A percentile compares a stretch with the other conserved stretches of the same genome.
These are phyloP conservation scores for Dicyrtomina minuta DNA, from an alignment of 2,888 invertebrate species.

Conservation along the genomic window DNA sequence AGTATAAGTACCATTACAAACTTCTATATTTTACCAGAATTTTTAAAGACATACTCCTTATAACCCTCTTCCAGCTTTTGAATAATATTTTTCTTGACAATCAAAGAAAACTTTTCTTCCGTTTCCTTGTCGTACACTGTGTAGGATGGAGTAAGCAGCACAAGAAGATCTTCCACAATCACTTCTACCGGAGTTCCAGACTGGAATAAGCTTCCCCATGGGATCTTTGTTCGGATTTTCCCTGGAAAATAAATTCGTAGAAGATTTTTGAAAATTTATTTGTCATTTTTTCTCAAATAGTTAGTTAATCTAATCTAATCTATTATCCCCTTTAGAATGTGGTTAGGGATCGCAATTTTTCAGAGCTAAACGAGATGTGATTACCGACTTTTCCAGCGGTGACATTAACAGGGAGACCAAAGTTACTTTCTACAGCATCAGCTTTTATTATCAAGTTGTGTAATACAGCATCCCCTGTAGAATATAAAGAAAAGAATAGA, in stretches of 20 bases:
- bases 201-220: constrained; percentile 97
- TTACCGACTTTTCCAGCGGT: constrained; percentile 87
- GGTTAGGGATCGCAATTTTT: background rate
- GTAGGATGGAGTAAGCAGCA: constrained; percentile 83
- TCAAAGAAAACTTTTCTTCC: constrained; percentile 76
- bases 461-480: constrained; percentile 87
- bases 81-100: constrained; percentile 75
- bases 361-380: constrained; percentile 45
- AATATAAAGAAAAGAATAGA: too few species aligned
- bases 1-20: too few species aligned
- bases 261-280: too few species aligned
- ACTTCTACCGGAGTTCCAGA: constrained; percentile 89
- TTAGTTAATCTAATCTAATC: background rate
- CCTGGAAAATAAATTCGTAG: too few species aligned
- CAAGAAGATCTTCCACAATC: constrained; percentile 81
- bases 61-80: constrained; percentile 79
- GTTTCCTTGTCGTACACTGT: constrained; percentile 80
- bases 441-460: constrained; percentile 85
- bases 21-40: constrained; percentile 55
- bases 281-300: background rate
- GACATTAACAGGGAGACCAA: constrained; percentile 92
- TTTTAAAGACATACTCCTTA: constrained; percentile 66
- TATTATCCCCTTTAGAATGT: background rate
- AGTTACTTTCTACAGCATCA: constrained; percentile 83
- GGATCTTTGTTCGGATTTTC: constrained; percentile 90